phyloP scores from a whole-genome alignment of 1,140 invertebrate species.

The Neodiprion pinetum region DNA sequence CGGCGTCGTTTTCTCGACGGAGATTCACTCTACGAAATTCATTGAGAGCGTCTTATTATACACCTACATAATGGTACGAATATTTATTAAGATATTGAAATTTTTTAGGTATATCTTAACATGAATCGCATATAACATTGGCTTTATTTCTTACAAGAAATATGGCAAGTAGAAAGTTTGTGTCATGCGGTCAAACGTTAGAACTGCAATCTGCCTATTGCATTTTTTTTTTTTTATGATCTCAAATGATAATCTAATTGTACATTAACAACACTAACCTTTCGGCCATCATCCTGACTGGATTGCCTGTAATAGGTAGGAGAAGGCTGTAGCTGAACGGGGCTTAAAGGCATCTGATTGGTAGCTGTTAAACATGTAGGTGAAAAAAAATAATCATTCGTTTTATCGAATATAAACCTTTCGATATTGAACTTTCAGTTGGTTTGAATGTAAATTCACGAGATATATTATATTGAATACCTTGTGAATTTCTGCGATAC shows the following conservation, averaged over 20 bases:
- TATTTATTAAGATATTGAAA: conserved; percentile 12
- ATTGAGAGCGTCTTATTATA: not conserved
- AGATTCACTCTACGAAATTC: conserved; percentile 46
- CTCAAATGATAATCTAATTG: conserved; percentile 11
- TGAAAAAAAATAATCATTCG: conserved; percentile 24
- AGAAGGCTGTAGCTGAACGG: conserved; percentile 59
- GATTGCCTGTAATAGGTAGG: conserved; percentile 59
- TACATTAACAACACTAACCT: conserved; percentile 42
- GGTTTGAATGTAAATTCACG: too few relatives aligned
- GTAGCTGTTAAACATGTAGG: conserved; percentile 45
- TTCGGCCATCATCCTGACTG: conserved; percentile 61
- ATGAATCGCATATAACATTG: not conserved
- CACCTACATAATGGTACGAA: too few relatives aligned
- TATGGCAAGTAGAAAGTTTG: too few relatives aligned
- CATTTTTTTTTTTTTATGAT: conserved; percentile 7
- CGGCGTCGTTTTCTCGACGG: conserved; percentile 54
- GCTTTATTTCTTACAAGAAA: too few relatives aligned
- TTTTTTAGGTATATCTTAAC: not conserved
- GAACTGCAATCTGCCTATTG: not conserved
- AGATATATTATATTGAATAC: conserved; percentile 26
- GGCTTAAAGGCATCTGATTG: conserved; percentile 57
- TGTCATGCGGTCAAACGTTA: not conserved
- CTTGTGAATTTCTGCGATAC: conserved; percentile 52
- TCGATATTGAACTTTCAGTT: not conserved
- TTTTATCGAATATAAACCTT: not conserved